Conservation (phyloP, 1,140 invertebrate species). For the Radopholus similis region DNA sequence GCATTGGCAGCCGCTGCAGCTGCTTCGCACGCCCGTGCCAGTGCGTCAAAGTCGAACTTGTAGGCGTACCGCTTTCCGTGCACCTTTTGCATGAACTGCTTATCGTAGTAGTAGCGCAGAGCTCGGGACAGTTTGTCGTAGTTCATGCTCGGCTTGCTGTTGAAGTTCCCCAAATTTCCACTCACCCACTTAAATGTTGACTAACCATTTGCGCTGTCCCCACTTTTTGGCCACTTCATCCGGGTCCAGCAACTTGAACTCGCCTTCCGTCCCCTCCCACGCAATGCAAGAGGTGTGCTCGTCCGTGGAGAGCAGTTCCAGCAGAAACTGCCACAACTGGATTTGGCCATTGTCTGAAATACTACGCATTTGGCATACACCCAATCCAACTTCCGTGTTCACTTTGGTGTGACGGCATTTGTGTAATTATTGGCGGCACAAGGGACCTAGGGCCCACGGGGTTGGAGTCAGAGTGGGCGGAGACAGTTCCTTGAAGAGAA, state of each 20-base stretch:
- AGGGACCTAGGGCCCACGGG: background rate
- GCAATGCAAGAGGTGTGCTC: slow-evolving; percentile 83
- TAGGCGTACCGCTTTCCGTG: slow-evolving; percentile 75
- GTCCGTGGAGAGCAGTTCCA: slow-evolving; percentile 88
- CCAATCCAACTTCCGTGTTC: too few relatives aligned
- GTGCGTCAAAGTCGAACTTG: slow-evolving; percentile 60
- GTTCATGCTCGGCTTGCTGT: slow-evolving; percentile 95
- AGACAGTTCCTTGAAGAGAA: too few relatives aligned
- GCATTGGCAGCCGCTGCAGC: background rate
- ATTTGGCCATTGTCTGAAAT: slow-evolving; percentile 75
- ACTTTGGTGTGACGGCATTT: slow-evolving; percentile 17
- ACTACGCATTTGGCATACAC: too few relatives aligned
- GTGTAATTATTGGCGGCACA: slow-evolving; percentile 2
- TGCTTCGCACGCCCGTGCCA: background rate
- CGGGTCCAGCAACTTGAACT: slow-evolving; percentile 78
- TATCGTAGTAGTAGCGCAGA: slow-evolving; percentile 91
- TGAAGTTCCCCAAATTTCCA: slow-evolving; percentile 5
- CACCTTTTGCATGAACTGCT: slow-evolving; percentile 97
- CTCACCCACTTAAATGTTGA: too few relatives aligned
- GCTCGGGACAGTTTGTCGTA: slow-evolving; percentile 96
- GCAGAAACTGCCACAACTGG: slow-evolving; percentile 95
- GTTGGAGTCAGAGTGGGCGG: too few relatives aligned
- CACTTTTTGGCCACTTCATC: slow-evolving; percentile 89
- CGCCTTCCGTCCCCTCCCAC: slow-evolving; percentile 74
- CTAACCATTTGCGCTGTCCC: slow-evolving; percentile 91